Percentiles rank a stretch among this genome's conserved stretches.
phyloP scores from a whole-genome alignment of 2,888 invertebrate genomes.

The Temnothorax unifasciatus region DNA sequence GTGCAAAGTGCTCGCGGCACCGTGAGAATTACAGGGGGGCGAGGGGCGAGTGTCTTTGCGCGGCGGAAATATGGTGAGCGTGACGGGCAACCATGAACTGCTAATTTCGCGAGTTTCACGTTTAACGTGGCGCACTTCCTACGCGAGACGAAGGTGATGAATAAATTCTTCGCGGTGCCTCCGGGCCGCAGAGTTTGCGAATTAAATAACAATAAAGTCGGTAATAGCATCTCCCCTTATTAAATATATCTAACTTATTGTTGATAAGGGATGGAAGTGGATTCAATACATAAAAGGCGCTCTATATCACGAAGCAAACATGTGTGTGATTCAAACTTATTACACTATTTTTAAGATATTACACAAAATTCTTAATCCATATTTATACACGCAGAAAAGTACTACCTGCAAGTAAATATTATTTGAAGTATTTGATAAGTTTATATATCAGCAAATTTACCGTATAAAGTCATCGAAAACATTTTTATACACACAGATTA shows the following conservation, averaged over 20 bases:
- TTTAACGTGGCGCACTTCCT: slow-evolving; percentile 21
- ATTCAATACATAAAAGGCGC: background rate
- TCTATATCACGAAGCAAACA: background rate
- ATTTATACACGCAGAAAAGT: background rate
- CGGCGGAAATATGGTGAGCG: slow-evolving; percentile 31
- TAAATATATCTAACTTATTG: background rate
- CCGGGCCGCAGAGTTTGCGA: background rate
- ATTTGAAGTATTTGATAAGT: too few relatives aligned
- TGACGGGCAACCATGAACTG: background rate
- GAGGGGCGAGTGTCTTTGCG: slow-evolving; percentile 21
- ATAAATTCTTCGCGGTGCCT: slow-evolving; percentile 12
- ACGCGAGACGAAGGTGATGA: background rate
- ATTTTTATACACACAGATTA: too few relatives aligned
- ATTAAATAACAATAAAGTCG: slow-evolving; percentile 34
- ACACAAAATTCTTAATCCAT: background rate
- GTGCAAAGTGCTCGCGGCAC: slow-evolving; percentile 29
- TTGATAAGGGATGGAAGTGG: background rate
- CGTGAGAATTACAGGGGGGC: slow-evolving; percentile 28
- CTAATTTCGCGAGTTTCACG: slow-evolving; percentile 25
- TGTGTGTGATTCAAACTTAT: background rate
- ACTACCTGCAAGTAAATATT: too few relatives aligned
- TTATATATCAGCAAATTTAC: too few relatives aligned
- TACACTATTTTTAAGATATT: too few relatives aligned
- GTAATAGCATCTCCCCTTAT: background rate
- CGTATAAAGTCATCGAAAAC: too few relatives aligned